Base-by-base conservation (phyloP, 2,888 invertebrate species). In the Hirtodrosophila trivittata region DNA sequence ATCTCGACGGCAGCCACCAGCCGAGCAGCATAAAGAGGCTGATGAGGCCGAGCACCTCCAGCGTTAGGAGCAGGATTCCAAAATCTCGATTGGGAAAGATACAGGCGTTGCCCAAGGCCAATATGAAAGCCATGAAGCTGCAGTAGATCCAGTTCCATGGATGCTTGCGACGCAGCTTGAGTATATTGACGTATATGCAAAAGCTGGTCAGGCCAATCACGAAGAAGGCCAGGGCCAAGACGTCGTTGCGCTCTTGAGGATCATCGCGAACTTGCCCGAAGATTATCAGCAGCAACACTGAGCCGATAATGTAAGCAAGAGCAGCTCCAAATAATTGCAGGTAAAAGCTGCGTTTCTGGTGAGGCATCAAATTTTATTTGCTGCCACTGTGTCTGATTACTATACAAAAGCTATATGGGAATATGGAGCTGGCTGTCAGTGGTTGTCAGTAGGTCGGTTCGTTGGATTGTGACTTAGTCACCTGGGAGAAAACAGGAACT, bases 131-230 rank as follows among this genome's bases (percentile, higher is more conserved):
- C 7, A 75, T 41, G 9, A 1, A 0, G 8, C 33, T 16, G 49
- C 72, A 55, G 1, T 42, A 2, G 3, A 71, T 10, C 82, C 86
- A 86, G 16, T 83, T 69, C 6, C 13, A 1, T 1, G 81, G 81
- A 12, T 35, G 69, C 16, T 13, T 51, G 13, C 39, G 66, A 12
- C 64, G 77, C 21, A 75, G 25, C 12, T 46, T 28, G 0, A 42
- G 10, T 0, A 71, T 1, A 35, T 57, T 64, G 3, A 67, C 49
- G 21, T 70, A 82, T 3, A 77, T 3, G 32, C 52, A 51, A 10
- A 67, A 38, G 8, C 7, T 0, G 4, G 7, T 0, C 7, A 86
- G 18, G 4, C 66, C 72, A 1, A 65, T 0, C 0, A 3, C 4
- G 6, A 56, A 39, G 13, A 66, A 16, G 0, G 7, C 8, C 0